Percentiles rank a stretch among this genome's conserved stretches.
phyloP scores from a whole-genome alignment of 2,113 vertebrate species.

The Mungos mungo region DNA sequence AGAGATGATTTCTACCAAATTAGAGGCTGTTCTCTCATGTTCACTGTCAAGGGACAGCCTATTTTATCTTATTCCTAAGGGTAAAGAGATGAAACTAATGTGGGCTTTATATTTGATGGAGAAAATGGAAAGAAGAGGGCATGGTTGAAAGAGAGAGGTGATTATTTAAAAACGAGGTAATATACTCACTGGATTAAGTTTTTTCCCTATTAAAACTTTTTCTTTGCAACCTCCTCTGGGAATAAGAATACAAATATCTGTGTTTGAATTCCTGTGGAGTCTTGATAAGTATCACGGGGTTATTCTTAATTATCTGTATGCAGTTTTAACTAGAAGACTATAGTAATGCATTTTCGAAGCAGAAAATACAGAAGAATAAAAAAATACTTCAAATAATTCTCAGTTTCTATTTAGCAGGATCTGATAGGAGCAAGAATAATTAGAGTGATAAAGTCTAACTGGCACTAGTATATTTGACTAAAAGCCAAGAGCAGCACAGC shows the following conservation, averaged over 20 bases:
- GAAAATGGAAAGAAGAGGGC: conserved; percentile 20
- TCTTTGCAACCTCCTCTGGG: conserved; percentile 28
- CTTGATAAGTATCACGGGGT: conserved; percentile 30
- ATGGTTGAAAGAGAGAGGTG: background rate
- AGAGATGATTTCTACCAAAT: conserved; percentile 18
- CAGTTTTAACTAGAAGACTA: conserved; percentile 64
- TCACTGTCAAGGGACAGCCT: background rate
- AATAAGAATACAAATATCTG: background rate
- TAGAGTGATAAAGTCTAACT: conserved; percentile 79
- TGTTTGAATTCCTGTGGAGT: conserved; percentile 36
- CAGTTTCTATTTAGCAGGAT: conserved; percentile 76
- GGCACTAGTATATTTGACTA: conserved; percentile 81
- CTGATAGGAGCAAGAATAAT: conserved; percentile 82
- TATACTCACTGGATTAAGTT: background rate
- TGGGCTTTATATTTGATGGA: background rate
- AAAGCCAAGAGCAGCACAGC: conserved; percentile 82
- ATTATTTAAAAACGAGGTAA: conserved; percentile 31
- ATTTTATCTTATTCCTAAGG: background rate
- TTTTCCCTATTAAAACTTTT: background rate
- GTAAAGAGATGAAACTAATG: background rate
- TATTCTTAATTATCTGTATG: conserved; percentile 61
- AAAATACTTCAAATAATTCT: conserved; percentile 73
- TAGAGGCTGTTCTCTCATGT: background rate
- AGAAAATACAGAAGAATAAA: conserved; percentile 63
- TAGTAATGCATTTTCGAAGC: conserved; percentile 52